Evolutionary conservation across 2,113 vertebrate species (phyloP).

Genomic region (Rhinoderma darwinii): DNA sequence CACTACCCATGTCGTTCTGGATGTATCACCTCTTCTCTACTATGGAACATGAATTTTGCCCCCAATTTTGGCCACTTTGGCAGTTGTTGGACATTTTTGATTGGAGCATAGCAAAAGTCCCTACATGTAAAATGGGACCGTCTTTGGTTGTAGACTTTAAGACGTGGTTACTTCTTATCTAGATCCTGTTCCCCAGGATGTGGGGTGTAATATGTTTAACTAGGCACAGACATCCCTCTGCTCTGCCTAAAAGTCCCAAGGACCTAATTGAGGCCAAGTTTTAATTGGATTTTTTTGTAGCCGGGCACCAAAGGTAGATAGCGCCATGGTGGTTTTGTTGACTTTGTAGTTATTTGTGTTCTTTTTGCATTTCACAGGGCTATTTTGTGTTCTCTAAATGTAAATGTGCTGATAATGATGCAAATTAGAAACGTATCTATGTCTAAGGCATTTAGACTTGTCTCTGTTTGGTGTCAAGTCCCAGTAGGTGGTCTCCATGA

Average conservation of each 20-base stretch:
- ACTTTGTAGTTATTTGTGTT: neutral
- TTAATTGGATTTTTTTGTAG: neutral
- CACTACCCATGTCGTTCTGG: no score
- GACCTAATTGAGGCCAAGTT: neutral
- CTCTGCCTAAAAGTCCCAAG: neutral
- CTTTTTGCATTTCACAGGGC: neutral
- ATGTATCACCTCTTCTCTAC: neutral
- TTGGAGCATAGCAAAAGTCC: no score
- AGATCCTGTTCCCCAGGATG: conserved; percentile 38
- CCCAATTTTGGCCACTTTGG: no score
- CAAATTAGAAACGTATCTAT: neutral
- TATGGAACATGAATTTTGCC: neutral
- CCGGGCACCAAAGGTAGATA: neutral
- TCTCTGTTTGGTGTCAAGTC: neutral
- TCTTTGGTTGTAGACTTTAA: neutral
- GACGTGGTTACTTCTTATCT: neutral
- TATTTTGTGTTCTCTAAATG: neutral
- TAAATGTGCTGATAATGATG: neutral
- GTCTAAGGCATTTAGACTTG: neutral
- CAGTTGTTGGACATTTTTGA: no score
- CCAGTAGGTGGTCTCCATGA: neutral
- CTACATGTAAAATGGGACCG: neutral
- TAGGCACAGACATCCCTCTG: neutral
- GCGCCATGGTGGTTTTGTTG: neutral
- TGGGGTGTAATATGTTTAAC: neutral